Conservation (phyloP, 2,113 vertebrate genomes). For the Corapipo altera region DNA sequence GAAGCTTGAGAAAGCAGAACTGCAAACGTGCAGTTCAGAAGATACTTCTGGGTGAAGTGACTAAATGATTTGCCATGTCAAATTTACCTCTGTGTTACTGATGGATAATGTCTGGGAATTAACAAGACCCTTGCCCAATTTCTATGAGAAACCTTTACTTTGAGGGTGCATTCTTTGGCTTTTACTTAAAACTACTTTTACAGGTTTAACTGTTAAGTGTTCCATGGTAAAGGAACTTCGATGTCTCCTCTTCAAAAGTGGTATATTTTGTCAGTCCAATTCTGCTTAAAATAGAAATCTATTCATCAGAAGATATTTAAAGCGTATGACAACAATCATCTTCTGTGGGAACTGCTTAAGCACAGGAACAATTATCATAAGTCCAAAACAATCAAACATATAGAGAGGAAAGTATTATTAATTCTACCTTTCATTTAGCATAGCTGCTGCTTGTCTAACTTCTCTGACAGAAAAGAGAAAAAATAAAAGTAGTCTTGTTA, state of each 20-base stretch:
- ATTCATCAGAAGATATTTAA: background rate
- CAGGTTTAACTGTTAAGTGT: background rate
- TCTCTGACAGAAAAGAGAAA: background rate
- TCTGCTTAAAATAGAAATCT: background rate
- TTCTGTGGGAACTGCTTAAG: background rate
- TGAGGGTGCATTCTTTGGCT: background rate
- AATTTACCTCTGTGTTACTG: background rate
- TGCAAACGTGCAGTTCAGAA: background rate
- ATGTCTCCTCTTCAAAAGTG: background rate
- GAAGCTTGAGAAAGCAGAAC: background rate
- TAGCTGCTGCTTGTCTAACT: background rate
- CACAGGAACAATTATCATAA: background rate
- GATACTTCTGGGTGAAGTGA: background rate
- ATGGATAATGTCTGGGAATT: background rate
- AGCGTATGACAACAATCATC: background rate
- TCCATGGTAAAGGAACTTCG: background rate
- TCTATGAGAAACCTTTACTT: background rate
- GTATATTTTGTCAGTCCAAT: background rate
- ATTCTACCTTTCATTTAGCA: background rate
- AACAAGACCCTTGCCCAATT: background rate
- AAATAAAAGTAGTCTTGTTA: background rate
- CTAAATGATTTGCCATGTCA: background rate
- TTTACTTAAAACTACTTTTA: background rate
- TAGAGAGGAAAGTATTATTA: background rate
- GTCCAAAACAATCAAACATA: background rate